Evolutionary conservation across 2,113 vertebrate species (phyloP), one percentile per base, ranked within the genome.

Genomic region (Chaetodon auriga): DNA sequence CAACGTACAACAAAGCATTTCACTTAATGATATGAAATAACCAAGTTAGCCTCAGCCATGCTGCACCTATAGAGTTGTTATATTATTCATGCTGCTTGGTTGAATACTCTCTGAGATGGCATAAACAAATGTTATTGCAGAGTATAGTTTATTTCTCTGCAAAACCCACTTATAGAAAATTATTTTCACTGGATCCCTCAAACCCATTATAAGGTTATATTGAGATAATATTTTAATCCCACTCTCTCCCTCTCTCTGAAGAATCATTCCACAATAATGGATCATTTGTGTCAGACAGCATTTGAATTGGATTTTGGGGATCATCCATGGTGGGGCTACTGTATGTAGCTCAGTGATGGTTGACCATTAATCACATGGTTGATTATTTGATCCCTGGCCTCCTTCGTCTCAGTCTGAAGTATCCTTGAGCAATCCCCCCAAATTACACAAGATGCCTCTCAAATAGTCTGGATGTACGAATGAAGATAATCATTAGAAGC

Each of bases 11-110:
- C 36, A 38, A 61, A 82, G 64, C n/a, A 63, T 58, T 64, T 77
- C 18, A 54, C 54, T 38, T 30, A 68, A 83, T 69, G 57, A n/a
- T 55, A 30, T 25, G 5, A 74, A 60, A 60, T 61, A 79, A 72
- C 75, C 43, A 68, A 57, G 46, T 60, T 69, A 38, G 49, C 13
- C 16, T 10, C 8, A 53, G 18, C 41, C 16, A 61, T 35, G 53
- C 19, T 36, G 41, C 38, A 21, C 3, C 19, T 58, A 15, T 10
- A 35, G 19, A 10, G 14, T 43, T 19, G n/a, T 35, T 9, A n/a
- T 43, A 10, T 19, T 30, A 73, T 23, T 8, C 48, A 36, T 12
- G 35, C 41, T 19, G 13, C 19, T 53, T 30, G 74, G 35, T 16
- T 55, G n/a, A 54, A 55, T 38, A 21, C 19, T 62, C 35, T 19